phyloP scores from a whole-genome alignment of 2,113 vertebrate genomes.

The Albula goreensis region DNA sequence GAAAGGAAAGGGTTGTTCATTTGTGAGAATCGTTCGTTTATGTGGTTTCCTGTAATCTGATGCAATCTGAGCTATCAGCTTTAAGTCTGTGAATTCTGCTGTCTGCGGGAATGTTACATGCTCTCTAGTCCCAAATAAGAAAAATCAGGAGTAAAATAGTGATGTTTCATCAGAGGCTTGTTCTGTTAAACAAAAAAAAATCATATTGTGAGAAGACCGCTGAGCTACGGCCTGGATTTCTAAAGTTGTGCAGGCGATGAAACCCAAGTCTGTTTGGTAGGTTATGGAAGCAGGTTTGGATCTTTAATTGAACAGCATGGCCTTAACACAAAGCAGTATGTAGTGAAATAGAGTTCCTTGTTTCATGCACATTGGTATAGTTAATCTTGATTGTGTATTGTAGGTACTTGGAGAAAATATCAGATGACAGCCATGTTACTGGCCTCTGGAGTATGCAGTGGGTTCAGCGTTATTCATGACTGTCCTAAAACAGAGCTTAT shows the following conservation, averaged over 20 bases:
- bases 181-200: background rate
- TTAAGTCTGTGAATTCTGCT: background rate
- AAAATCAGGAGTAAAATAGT: background rate
- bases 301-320: background rate
- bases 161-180: background rate
- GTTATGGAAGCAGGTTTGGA: background rate
- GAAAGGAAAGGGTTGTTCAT: background rate
- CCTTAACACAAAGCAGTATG: slow-evolving; percentile 9
- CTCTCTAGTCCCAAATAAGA: background rate
- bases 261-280: background rate
- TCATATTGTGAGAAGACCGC: background rate
- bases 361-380: slow-evolving; percentile 20
- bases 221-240: background rate
- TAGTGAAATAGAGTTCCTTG: slow-evolving; percentile 5
- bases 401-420: slow-evolving; percentile 29
- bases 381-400: slow-evolving; percentile 37
- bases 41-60: background rate
- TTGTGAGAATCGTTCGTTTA: too few species aligned
- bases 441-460: slow-evolving; percentile 16
- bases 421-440: slow-evolving; percentile 5
- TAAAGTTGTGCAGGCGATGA: background rate
- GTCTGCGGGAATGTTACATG: too few species aligned
- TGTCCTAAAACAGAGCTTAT: slow-evolving; percentile 48
- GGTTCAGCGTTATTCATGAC: slow-evolving; percentile 36
- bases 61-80: background rate